Evolutionary conservation across 2,888 invertebrate species (phyloP), one percentile per base, ranked within the genome.

Genomic region (Arge pagana): DNA sequence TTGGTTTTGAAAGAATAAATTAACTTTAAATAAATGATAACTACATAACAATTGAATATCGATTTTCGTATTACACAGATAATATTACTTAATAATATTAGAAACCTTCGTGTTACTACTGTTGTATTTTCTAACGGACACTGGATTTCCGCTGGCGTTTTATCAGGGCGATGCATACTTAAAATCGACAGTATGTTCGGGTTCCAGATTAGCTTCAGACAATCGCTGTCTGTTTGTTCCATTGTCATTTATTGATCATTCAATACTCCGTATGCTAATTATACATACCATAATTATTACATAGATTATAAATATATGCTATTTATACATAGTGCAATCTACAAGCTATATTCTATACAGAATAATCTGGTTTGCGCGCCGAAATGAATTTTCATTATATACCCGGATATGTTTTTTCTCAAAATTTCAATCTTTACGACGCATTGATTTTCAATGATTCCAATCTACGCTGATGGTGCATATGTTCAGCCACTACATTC

Each of bases 271-370:
- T 65, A 60, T 53, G 56, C 55, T 60, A 64, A 58, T 31, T 48
- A 48, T 48, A 48, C 48, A 48, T 52, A 48, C 19, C 45, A 45
- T 36, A 30, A 54, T 52, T 55, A 54, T 30, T 56, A 58, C 52
- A 64, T 50, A 60, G 33, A 60, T 52, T 61, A 63, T 53, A 62
- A 19, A 23, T 23, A 45, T 61, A 59, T 60, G 54, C 50, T 63
- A 67, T 68, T 68, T 65, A 68, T 67, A 66, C 59, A 65, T 63
- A 66, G 64, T 62, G 65, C 67, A 66, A 65, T 67, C 63, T 61
- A 62, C 56, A 63, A 11, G 53, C 60, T 54, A 65, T 67, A 61
- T 48, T 65, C 63, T 64, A 62, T 59, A 56, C 62, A 60, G 58
- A 45, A 8, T 23, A 39, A 39, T 39, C 6, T 21, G 23, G 33